Conservation (phyloP, 2,888 invertebrate species). For the Neocrepidodera transversa region DNA sequence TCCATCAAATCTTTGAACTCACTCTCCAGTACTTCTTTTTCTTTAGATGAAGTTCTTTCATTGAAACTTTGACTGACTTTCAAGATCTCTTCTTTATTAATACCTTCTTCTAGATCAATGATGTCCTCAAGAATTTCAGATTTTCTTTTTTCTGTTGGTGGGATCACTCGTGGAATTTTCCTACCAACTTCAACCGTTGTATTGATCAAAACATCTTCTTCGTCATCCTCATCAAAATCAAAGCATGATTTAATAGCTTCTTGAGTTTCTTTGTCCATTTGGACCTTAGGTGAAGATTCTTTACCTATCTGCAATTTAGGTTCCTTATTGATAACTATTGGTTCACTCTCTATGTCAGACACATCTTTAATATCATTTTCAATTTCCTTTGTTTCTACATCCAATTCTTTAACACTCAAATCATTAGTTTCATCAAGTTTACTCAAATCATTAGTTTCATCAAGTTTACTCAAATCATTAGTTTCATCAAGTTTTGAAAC, state of each 20-base stretch:
- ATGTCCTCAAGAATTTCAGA: constrained; percentile 25
- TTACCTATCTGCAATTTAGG: not conserved
- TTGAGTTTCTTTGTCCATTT: constrained; percentile 29
- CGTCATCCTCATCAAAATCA: constrained; percentile 80
- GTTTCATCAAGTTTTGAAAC: not conserved
- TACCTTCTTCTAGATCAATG: constrained; percentile 29
- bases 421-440: too few relatives aligned
- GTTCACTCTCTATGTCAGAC: not conserved
- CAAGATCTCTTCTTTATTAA: constrained; percentile 33
- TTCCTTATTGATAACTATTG: not conserved
- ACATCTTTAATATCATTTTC: constrained; percentile 17
- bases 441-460: not conserved
- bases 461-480: not conserved
- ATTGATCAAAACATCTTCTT: constrained; percentile 65
- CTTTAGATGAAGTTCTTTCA: constrained; percentile 38
- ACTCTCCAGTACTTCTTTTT: constrained; percentile 54
- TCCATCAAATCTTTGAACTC: constrained; percentile 70
- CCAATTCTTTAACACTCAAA: not conserved
- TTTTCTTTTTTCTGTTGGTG: constrained; percentile 56
- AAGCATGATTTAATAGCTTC: constrained; percentile 69
- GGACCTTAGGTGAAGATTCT: not conserved
- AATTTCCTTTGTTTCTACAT: constrained; percentile 5
- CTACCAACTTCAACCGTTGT: constrained; percentile 60
- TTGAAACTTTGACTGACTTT: constrained; percentile 36
- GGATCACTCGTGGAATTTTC: constrained; percentile 71